Conservation (phyloP, 2,888 invertebrate genomes). For the Erebia ligea region DNA sequence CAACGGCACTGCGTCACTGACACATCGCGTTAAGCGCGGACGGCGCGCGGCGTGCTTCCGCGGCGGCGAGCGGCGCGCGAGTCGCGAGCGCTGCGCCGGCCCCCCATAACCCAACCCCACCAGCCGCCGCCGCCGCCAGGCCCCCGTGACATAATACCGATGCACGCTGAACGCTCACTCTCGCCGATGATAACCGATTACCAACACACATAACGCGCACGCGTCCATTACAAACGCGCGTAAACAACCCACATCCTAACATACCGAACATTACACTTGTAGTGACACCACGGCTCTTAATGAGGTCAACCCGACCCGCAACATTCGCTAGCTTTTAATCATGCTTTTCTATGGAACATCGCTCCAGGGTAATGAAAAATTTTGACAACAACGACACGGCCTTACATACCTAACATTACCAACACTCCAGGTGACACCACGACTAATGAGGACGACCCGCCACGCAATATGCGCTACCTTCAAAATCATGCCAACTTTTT, state of each 20-base stretch:
- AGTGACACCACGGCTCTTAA: neutral
- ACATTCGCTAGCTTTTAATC: too few species aligned
- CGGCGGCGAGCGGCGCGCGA: conserved; percentile 57
- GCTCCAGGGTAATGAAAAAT: too few species aligned
- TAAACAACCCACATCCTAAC: conserved; percentile 53
- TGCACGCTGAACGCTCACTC: conserved; percentile 65
- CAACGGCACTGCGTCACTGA: conserved; percentile 51
- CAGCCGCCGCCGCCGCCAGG: conserved; percentile 39
- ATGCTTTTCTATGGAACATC: too few species aligned
- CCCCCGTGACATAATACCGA: conserved; percentile 54
- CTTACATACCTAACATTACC: too few species aligned
- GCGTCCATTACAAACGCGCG: conserved; percentile 66
- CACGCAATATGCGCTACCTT: too few species aligned
- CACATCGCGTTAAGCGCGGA: conserved; percentile 69
- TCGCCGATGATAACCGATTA: conserved; percentile 65
- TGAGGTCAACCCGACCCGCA: neutral
- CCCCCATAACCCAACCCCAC: conserved; percentile 23
- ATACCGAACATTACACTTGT: conserved; percentile 4
- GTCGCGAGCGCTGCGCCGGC: conserved; percentile 41
- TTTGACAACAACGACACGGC: too few species aligned
- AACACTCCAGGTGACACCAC: too few species aligned
- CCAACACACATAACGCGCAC: conserved; percentile 54
- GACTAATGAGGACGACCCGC: too few species aligned
- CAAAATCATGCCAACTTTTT: too few species aligned
- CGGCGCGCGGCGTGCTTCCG: conserved; percentile 60